These are phyloP conservation scores for Urocitellus parryii DNA, from an alignment of 2,113 vertebrate genomes.

Conservation along the genomic window DNA sequence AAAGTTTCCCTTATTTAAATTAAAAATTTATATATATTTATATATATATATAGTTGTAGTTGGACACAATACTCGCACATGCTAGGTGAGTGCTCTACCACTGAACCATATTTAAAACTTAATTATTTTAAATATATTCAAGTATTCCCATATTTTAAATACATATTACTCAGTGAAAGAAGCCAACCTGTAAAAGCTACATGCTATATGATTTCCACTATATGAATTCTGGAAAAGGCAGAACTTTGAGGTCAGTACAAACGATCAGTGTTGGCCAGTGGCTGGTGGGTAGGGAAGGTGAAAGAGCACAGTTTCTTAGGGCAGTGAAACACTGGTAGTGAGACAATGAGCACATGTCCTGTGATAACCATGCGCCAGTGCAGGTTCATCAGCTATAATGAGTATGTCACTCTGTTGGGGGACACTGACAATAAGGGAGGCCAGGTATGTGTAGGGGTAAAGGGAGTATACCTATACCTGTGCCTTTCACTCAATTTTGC, in stretches of 20 bases:
- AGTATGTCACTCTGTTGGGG: not conserved
- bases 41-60: too few relatives aligned
- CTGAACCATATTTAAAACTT: not conserved
- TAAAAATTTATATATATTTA: too few relatives aligned
- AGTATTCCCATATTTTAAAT: not conserved
- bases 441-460: accelerated
- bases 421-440: not conserved
- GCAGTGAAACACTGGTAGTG: not conserved
- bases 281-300: not conserved
- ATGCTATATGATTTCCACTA: not conserved
- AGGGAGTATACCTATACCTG: not conserved
- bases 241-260: not conserved
- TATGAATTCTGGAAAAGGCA: not conserved
- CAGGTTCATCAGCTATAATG: not conserved
- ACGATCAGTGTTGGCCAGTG: not conserved
- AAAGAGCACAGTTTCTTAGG: not conserved
- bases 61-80: too few relatives aligned
- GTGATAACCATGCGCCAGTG: not conserved
- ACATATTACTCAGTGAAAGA: not conserved
- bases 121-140: not conserved
- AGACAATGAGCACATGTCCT: too few relatives aligned
- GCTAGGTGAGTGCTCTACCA: too few relatives aligned
- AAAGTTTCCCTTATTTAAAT: not conserved
- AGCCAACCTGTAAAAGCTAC: not conserved
- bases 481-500: not conserved